A percentile compares a stretch with the other conserved stretches of the same genome.
phyloP scores from a whole-genome alignment of 2,797 vertebrate species.

The Podarcis siculus region DNA sequence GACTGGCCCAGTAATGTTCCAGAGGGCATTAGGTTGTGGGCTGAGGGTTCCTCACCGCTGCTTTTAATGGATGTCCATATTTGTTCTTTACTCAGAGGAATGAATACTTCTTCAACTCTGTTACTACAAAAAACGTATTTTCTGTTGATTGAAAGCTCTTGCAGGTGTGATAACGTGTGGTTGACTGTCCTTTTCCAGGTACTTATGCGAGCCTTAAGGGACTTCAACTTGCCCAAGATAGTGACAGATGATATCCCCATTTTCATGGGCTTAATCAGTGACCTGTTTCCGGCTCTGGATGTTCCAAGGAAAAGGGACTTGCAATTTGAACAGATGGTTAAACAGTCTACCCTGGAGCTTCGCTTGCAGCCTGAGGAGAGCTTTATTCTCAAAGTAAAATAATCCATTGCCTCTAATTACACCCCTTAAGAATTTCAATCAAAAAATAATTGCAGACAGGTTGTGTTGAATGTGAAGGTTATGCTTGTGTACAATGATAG shows the following conservation, averaged over 20 bases:
- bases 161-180: not conserved
- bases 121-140: slow-evolving; percentile 26
- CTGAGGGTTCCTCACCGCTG: not conserved
- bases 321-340: slow-evolving; percentile 84
- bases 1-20: not conserved
- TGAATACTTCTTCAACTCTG: not conserved
- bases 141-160: not conserved
- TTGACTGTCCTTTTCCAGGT: slow-evolving; percentile 73
- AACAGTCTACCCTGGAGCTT: slow-evolving; percentile 83
- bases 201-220: slow-evolving; percentile 85
- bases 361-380: slow-evolving; percentile 87
- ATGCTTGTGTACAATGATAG: slow-evolving; percentile 34
- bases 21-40: not conserved
- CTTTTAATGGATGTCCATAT: not conserved
- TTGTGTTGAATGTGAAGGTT: slow-evolving; percentile 51
- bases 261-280: slow-evolving; percentile 85
- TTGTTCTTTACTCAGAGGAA: not conserved
- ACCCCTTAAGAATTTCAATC: slow-evolving; percentile 40
- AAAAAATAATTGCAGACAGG: slow-evolving; percentile 45
- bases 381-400: slow-evolving; percentile 87
- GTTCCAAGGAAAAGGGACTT: slow-evolving; percentile 81
- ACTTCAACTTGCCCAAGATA: slow-evolving; percentile 89
- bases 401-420: slow-evolving; percentile 54
- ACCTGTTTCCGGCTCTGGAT: slow-evolving; percentile 88
- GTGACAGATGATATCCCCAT: slow-evolving; percentile 87